phyloP scores from a whole-genome alignment of 1,140 invertebrate genomes.

The Xylocopa sonorina region DNA sequence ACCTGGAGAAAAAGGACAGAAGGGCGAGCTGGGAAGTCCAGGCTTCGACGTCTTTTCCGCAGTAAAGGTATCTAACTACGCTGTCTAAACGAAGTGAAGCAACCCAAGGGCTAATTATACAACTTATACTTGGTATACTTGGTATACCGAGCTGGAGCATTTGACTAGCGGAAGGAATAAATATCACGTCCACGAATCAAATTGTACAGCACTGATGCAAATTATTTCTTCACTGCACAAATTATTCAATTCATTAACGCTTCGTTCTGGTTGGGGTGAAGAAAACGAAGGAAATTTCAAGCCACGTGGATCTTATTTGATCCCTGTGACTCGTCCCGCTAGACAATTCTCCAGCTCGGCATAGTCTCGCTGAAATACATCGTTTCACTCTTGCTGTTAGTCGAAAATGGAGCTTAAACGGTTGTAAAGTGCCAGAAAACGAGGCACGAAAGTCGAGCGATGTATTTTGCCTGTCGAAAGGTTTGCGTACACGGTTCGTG shows the following conservation, averaged over 20 bases:
- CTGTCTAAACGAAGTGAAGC: slow-evolving; percentile 51
- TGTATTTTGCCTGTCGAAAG: slow-evolving; percentile 11
- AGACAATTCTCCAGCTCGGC: slow-evolving; percentile 3
- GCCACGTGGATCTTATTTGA: too few relatives aligned
- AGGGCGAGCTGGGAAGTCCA: slow-evolving; percentile 92
- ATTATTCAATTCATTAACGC: too few relatives aligned
- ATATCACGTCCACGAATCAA: too few relatives aligned
- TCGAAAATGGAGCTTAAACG: not conserved
- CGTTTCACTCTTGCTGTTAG: too few relatives aligned
- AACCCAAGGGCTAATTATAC: slow-evolving; percentile 23
- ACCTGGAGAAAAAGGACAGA: slow-evolving; percentile 93
- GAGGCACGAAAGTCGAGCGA: not conserved
- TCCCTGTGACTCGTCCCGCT: too few relatives aligned
- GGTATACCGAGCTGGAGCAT: too few relatives aligned
- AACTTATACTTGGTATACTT: slow-evolving; percentile 3
- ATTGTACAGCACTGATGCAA: too few relatives aligned
- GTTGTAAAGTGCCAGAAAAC: not conserved
- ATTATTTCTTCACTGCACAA: too few relatives aligned
- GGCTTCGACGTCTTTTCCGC: slow-evolving; percentile 95
- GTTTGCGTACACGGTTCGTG: not conserved
- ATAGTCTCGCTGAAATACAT: not conserved
- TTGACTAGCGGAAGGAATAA: too few relatives aligned
- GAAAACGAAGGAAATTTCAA: too few relatives aligned
- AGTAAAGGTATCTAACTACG: slow-evolving; percentile 89
- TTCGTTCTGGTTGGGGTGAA: too few relatives aligned